Conservation (phyloP, 2,888 invertebrate species). For the Rosalia funebris region DNA sequence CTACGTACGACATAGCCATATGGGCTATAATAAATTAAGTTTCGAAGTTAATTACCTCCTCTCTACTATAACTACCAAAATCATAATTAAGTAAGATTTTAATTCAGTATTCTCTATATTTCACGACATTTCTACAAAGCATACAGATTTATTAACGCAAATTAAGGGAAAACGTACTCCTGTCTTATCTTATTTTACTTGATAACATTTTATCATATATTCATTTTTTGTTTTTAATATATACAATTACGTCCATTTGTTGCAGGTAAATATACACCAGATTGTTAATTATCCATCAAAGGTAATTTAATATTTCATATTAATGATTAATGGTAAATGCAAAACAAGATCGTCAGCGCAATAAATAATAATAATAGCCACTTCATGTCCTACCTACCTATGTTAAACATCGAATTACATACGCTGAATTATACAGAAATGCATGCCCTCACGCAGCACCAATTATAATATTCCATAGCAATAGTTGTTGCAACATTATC, state of each 20-base stretch:
- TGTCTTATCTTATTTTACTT: too few species aligned
- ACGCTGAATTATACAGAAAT: conserved; percentile 18
- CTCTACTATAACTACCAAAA: too few species aligned
- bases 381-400: conserved; percentile 21
- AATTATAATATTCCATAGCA: conserved; percentile 14
- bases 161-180: too few species aligned
- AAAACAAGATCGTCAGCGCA: conserved; percentile 12
- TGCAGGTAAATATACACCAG: not conserved
- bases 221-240: not conserved
- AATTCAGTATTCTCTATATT: too few species aligned
- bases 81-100: too few species aligned
- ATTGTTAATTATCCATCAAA: conserved; percentile 8
- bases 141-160: too few species aligned
- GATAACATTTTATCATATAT: too few species aligned
- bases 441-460: conserved; percentile 25
- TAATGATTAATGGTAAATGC: conserved; percentile 8
- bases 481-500: not conserved
- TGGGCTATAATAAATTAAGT: too few species aligned
- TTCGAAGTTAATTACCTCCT: too few species aligned
- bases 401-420: conserved; percentile 20
- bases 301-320: conserved; percentile 14
- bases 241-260: not conserved
- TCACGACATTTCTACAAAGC: too few species aligned
- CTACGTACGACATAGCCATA: too few species aligned
- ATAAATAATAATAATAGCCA: conserved; percentile 30